phyloP scores from a whole-genome alignment of 2,797 vertebrate species.

The Lacerta bilineata region DNA sequence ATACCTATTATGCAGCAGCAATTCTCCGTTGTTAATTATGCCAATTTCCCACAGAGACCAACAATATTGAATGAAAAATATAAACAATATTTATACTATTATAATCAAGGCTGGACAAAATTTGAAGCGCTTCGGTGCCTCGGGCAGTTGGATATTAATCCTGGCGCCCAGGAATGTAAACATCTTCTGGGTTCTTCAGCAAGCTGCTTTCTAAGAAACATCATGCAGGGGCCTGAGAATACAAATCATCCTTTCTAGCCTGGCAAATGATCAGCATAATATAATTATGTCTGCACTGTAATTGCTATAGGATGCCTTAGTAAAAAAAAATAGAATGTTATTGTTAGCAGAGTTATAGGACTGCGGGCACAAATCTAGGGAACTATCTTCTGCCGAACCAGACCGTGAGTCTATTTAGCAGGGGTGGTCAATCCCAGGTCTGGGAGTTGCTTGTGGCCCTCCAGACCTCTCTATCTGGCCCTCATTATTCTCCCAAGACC shows the following conservation, averaged over 20 bases:
- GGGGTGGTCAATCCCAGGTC: no score
- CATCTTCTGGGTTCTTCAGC: background rate
- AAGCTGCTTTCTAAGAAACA: background rate
- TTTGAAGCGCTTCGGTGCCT: background rate
- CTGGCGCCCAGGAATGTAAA: background rate
- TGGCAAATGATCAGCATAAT: background rate
- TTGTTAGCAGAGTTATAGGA: background rate
- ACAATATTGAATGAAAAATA: constrained; percentile 7
- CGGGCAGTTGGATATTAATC: background rate
- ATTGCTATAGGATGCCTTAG: background rate
- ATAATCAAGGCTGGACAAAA: background rate
- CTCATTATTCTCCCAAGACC: no score
- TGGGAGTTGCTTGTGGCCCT: no score
- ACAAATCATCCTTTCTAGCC: background rate
- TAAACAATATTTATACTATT: background rate
- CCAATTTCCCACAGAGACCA: background rate
- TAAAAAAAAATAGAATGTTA: background rate
- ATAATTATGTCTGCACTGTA: background rate
- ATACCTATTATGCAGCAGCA: background rate
- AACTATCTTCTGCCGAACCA: no score
- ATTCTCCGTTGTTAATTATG: background rate
- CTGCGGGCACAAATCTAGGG: no score
- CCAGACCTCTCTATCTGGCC: no score
- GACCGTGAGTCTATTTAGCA: no score
- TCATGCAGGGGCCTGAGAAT: background rate